Evolutionary conservation across 2,888 invertebrate species (phyloP).

Genomic region (Spatulosminthurus flaviceps): DNA sequence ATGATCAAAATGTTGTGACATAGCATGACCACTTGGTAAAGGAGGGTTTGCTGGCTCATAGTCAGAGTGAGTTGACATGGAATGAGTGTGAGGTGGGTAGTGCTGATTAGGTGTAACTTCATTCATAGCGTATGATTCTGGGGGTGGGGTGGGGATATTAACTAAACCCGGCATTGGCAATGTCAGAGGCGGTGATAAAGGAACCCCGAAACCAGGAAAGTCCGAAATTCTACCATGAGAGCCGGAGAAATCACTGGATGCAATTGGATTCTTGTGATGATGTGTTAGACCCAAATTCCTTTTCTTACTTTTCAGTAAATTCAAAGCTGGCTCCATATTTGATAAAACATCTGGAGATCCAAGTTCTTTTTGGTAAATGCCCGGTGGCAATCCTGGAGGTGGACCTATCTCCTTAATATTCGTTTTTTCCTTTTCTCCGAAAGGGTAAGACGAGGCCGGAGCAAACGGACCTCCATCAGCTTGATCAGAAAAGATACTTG

Average conservation of each 20-base stretch:
- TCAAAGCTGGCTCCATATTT: background rate
- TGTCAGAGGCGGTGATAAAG: slow-evolving; percentile 37
- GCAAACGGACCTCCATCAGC: background rate
- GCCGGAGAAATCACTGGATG: slow-evolving; percentile 41
- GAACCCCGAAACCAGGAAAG: slow-evolving; percentile 23
- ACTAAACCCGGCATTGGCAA: slow-evolving; percentile 55
- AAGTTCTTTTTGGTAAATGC: background rate
- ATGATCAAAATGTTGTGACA: slow-evolving; percentile 53
- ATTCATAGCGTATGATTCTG: slow-evolving; percentile 51
- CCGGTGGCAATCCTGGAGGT: background rate
- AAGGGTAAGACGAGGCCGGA: background rate
- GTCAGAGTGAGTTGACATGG: slow-evolving; percentile 60
- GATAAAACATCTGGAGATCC: background rate
- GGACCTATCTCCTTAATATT: background rate
- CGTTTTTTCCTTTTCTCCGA: too few species aligned
- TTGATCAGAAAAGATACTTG: background rate
- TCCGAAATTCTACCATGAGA: background rate
- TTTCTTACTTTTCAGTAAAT: background rate
- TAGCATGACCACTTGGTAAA: slow-evolving; percentile 54
- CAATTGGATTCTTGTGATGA: slow-evolving; percentile 5
- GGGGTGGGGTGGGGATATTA: slow-evolving; percentile 54
- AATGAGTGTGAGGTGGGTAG: slow-evolving; percentile 61
- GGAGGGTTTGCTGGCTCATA: slow-evolving; percentile 64
- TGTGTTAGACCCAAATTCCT: background rate
- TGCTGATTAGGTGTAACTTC: slow-evolving; percentile 55